These are phyloP conservation scores for Alligator sinensis DNA, from an alignment of 2,113 vertebrate genomes.

Conservation along the genomic window DNA sequence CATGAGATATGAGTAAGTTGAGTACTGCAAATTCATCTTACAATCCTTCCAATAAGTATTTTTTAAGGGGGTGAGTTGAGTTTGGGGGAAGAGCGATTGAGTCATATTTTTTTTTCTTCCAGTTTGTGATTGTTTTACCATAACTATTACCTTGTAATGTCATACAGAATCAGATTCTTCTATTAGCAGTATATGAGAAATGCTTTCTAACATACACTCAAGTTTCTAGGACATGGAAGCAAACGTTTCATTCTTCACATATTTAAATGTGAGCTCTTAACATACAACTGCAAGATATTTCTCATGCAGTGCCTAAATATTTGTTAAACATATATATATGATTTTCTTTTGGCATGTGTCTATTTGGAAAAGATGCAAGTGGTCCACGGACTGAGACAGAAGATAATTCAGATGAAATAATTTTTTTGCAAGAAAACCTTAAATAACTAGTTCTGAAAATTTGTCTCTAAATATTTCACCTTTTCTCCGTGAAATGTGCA, in stretches of 20 bases:
- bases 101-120: not conserved
- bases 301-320: not conserved
- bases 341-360: not conserved
- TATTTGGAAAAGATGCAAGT: not conserved
- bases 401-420: not conserved
- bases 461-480: not conserved
- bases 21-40: no score
- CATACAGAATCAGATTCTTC: fast-evolving
- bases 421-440: not conserved
- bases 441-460: not conserved
- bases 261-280: not conserved
- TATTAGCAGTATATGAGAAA: not conserved
- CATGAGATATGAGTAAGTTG: not conserved
- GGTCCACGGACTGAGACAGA: not conserved
- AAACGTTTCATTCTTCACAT: not conserved
- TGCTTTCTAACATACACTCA: not conserved
- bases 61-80: not conserved
- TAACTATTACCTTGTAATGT: not conserved
- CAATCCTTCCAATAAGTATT: not conserved
- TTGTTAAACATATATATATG: not conserved
- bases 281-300: not conserved
- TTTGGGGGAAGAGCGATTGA: not conserved
- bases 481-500: no score
- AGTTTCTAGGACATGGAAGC: not conserved
- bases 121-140: not conserved